Percentiles rank a stretch among this genome's conserved stretches.
Conservation (phyloP, 2,797 vertebrate genomes). For the Sebastes minor region DNA sequence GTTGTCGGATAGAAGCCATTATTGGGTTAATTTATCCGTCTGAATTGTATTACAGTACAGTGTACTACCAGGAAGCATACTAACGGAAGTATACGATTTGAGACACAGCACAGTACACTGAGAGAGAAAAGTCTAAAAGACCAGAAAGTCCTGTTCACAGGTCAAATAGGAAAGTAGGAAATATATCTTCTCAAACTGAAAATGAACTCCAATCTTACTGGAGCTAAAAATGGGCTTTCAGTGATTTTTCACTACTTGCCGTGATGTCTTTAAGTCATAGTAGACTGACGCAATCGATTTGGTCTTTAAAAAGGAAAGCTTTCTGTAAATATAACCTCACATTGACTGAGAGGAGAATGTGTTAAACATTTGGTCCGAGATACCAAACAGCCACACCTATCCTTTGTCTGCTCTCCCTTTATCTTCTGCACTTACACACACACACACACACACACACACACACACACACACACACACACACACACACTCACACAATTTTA, state of each 20-base stretch:
- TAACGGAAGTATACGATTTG: no score
- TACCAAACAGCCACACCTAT: background rate
- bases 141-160: background rate
- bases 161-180: background rate
- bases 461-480: conserved; percentile 1
- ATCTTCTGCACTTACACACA: conserved; percentile 13
- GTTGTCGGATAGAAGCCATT: no score
- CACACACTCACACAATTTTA: conserved; percentile 8
- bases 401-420: conserved; percentile 36
- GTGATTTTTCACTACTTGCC: background rate
- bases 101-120: background rate
- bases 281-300: background rate
- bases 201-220: background rate
- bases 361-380: conserved; percentile 14
- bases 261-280: background rate
- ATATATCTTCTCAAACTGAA: background rate
- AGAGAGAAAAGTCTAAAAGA: background rate
- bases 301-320: background rate
- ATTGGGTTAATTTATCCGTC: no score
- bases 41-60: no score
- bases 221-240: no score
- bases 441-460: background rate
- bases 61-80: no score
- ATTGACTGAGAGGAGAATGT: background rate
- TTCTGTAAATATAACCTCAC: background rate